Conservation (phyloP, 2,888 invertebrate species). For the Eretmocerus hayati region DNA sequence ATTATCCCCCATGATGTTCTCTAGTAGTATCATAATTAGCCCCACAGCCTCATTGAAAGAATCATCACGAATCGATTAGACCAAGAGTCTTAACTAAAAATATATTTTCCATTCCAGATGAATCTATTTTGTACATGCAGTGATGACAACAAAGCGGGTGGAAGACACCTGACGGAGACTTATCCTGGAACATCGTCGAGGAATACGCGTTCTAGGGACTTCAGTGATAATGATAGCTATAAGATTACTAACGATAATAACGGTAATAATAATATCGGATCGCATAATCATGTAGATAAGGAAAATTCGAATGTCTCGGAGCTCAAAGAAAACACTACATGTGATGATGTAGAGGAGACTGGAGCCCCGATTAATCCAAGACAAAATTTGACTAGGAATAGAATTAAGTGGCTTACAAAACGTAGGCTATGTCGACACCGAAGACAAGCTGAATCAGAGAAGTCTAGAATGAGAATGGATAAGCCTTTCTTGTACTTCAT, state of each 20-base stretch:
- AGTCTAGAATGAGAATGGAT: conserved; percentile 73
- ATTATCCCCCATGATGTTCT: too few species aligned
- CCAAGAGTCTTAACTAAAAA: neutral
- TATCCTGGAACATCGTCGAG: conserved; percentile 63
- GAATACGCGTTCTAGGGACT: conserved; percentile 30
- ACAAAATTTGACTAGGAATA: conserved; percentile 15
- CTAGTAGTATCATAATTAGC: too few species aligned
- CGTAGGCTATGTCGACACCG: conserved; percentile 11
- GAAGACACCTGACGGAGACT: conserved; percentile 73
- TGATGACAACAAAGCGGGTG: conserved; percentile 60
- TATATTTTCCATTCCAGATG: conserved; percentile 40
- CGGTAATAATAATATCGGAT: neutral
- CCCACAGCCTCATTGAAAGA: too few species aligned
- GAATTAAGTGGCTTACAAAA: conserved; percentile 7
- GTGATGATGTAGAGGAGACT: neutral
- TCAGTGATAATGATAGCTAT: conserved; percentile 1
- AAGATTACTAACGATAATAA: neutral
- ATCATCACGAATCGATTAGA: conserved; percentile 4
- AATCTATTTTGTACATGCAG: conserved; percentile 81
- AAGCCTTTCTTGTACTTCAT: conserved; percentile 84
- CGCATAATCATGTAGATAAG: conserved; percentile 7
- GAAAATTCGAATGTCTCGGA: neutral
- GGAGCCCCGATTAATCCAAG: conserved; percentile 8
- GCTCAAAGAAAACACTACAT: conserved; percentile 3
- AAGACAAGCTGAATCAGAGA: conserved; percentile 43